These are phyloP conservation scores for Diceros bicornis DNA, from an alignment of 2,797 vertebrate species.

Conservation along the genomic window DNA sequence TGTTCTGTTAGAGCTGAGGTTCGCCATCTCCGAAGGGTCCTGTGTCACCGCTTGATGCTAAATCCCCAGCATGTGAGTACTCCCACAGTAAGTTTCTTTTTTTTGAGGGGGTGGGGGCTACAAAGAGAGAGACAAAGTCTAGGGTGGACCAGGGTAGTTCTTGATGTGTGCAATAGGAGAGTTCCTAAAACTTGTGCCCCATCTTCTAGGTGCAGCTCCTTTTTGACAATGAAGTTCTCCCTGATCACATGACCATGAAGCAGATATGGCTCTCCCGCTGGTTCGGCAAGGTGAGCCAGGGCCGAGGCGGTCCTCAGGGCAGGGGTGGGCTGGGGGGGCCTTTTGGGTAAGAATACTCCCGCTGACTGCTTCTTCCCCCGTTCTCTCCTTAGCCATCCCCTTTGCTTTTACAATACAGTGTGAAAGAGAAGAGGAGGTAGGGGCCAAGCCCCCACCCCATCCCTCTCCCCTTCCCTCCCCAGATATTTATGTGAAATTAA, in stretches of 20 bases:
- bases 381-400: slow-evolving; percentile 92
- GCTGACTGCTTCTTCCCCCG: not conserved
- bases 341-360: not conserved
- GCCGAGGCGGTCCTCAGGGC: not conserved
- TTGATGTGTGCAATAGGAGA: not conserved
- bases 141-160: not conserved
- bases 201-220: slow-evolving; percentile 95
- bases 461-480: not conserved
- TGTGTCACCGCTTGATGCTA: slow-evolving; percentile 95
- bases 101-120: not conserved
- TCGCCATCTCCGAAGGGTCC: slow-evolving; percentile 95
- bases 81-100: too few relatives aligned
- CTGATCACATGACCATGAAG: slow-evolving; percentile 99
- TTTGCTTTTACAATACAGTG: slow-evolving; percentile 96
- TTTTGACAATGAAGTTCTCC: slow-evolving; percentile 96
- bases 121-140: not conserved
- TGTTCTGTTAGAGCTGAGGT: slow-evolving; percentile 97
- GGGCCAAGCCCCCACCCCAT: slow-evolving; percentile 72
- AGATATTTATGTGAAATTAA: slow-evolving; percentile 87
- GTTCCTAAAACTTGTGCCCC: not conserved
- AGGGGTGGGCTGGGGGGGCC: not conserved
- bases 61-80: slow-evolving; percentile 94
- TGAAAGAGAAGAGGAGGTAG: slow-evolving; percentile 96
- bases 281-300: slow-evolving; percentile 95
- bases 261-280: slow-evolving; percentile 97